These are phyloP conservation scores for Aphis craccivora DNA, from an alignment of 1,140 invertebrate species.

Conservation along the genomic window DNA sequence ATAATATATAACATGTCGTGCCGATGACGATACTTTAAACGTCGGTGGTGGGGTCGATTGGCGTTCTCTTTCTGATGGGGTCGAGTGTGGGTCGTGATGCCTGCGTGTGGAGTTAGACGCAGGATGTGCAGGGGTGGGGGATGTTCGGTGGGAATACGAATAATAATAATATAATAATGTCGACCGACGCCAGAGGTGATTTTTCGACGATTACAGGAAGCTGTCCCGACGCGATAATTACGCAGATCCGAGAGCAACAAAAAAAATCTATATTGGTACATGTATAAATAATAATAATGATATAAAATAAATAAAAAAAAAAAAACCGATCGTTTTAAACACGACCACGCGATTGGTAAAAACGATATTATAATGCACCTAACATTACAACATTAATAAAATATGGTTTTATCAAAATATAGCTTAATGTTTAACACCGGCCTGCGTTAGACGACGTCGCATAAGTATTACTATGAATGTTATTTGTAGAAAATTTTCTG, in stretches of 20 bases:
- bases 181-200: background rate
- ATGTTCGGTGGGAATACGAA: background rate
- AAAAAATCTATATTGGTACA: background rate
- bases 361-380: background rate
- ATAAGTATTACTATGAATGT: background rate
- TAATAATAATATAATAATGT: background rate
- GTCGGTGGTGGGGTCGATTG: no score
- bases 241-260: background rate
- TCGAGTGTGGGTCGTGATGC: background rate
- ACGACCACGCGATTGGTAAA: background rate
- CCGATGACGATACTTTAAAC: background rate
- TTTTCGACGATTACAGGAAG: slow-evolving; percentile 1
- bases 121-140: background rate
- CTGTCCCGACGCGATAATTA: slow-evolving; percentile 1
- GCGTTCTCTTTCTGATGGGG: no score
- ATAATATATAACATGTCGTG: no score
- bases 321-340: background rate
- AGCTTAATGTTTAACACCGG: no score
- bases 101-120: background rate
- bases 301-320: background rate
- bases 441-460: no score
- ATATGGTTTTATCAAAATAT: no score
- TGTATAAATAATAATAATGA: background rate
- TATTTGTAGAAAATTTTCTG: background rate
- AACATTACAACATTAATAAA: no score